Base-by-base conservation (phyloP, 1,140 invertebrate species). In the Cheumatopsyche charites region DNA sequence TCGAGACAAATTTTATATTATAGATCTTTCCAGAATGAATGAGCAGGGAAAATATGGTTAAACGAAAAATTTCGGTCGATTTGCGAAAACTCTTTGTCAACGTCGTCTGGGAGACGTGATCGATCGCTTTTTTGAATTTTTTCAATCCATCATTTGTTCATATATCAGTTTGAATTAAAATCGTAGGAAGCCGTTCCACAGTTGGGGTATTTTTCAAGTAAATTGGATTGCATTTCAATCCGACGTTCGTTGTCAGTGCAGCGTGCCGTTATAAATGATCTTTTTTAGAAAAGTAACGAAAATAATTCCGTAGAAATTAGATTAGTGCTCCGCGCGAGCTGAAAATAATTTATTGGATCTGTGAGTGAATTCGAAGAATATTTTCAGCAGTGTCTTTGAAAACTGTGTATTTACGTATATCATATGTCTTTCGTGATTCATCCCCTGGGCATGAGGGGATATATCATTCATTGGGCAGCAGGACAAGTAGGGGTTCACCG, bases 371-470 rank as follows among this genome's bases (percentile, higher is more conserved):
- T 36, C 9, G 9, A 36, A 36, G 29, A 36, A 36, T 36, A 36
- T 36, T 36, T 36, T 36, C 29, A 36, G 29, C 29, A 36, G 29
- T 36, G 29, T 36, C 9, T 36, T 36, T 9, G 29, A 36, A n/a
- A n/a, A 9, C 9, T 9, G 29, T 36, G 29, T 36, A 36, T 36
- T 63, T 41, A n/a, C n/a, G n/a, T n/a, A 7, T 41, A 13, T 21
- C 70, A 67, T 71, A 74, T 68, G 63, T 74, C 63, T 71, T 62
- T 70, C 61, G 70, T 63, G 52, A 72, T 58, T 72, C 67, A 67
- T 75, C 63, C 71, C 71, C 58, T 61, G 58, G 49, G 70, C 55
- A 45, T 52, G 36, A 62, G 43, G 49, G 67, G 71, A 75, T 75
- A 58, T 75, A 69, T 75, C 74, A 75, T 75, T 75, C 70, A 72